Conservation (phyloP, 2,113 vertebrate species). For the Anarrhichthys ocellatus region DNA sequence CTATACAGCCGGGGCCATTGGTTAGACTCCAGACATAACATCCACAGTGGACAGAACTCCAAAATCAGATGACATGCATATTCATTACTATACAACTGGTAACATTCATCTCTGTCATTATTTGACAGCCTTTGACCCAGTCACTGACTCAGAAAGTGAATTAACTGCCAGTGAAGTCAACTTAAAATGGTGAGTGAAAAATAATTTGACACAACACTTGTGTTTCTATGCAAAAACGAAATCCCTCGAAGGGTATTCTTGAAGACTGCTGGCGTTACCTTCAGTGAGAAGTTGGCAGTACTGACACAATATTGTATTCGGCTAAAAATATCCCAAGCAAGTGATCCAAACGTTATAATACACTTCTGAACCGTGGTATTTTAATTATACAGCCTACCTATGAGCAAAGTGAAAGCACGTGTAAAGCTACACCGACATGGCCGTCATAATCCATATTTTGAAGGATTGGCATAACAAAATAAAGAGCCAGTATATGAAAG, state of each 20-base stretch:
- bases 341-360: slow-evolving; percentile 1
- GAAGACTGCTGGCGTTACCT: neutral
- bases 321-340: slow-evolving; percentile 3
- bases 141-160: neutral
- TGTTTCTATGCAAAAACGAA: neutral
- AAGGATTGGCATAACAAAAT: slow-evolving; percentile 59
- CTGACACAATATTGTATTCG: slow-evolving; percentile 8
- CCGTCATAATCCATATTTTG: slow-evolving; percentile 66
- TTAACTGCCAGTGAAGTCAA: neutral
- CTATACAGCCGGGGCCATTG: neutral
- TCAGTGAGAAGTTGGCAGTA: neutral
- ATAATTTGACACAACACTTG: neutral
- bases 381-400: neutral
- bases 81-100: neutral
- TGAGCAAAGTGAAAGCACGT: slow-evolving; percentile 10
- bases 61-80: neutral
- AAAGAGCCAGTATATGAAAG: slow-evolving; percentile 66
- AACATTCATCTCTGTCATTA: neutral
- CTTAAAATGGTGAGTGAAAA: neutral
- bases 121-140: neutral
- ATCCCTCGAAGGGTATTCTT: neutral
- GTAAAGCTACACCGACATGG: slow-evolving; percentile 39
- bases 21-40: neutral
- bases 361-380: slow-evolving; percentile 22
- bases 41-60: neutral